Percentiles rank a stretch among this genome's conserved stretches.
Evolutionary conservation across 2,888 invertebrate species (phyloP).

Genomic region (Xylocampa areola): DNA sequence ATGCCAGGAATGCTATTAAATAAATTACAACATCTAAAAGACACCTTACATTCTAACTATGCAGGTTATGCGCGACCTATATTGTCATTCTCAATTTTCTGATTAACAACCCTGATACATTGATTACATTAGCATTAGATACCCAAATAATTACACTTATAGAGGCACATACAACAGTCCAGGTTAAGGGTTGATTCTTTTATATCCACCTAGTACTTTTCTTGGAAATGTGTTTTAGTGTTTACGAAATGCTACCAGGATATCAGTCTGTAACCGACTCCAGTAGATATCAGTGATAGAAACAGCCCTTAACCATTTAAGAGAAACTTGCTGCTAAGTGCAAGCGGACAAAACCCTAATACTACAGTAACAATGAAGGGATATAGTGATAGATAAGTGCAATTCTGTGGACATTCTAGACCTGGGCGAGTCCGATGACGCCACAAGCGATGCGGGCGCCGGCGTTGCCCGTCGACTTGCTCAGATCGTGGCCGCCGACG

Average conservation of each 20-base stretch:
- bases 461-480: conserved; percentile 98
- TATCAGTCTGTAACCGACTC: too few species aligned
- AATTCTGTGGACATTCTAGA: conserved; percentile 49
- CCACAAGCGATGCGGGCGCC: conserved; percentile 97
- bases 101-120: conserved; percentile 27
- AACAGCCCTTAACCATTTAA: conserved; percentile 18
- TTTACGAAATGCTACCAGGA: not conserved
- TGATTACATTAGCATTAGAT: conserved; percentile 37
- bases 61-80: conserved; percentile 17
- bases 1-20: conserved; percentile 67
- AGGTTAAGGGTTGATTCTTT: conserved; percentile 6
- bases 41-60: conserved; percentile 58
- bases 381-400: conserved; percentile 10
- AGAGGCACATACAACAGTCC: conserved; percentile 27
- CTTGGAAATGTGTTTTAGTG: conserved; percentile 17
- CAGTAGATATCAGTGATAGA: conserved; percentile 4
- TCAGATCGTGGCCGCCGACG: conserved; percentile 97
- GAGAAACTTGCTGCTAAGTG: conserved; percentile 25
- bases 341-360: conserved; percentile 34
- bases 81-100: conserved; percentile 17
- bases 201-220: conserved; percentile 12
- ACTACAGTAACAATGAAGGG: conserved; percentile 32
- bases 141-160: conserved; percentile 26
- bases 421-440: conserved; percentile 93
- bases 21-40: conserved; percentile 55